Evolutionary conservation across 2,113 vertebrate species (phyloP).

Genomic region (Pteruthius melanotis): DNA sequence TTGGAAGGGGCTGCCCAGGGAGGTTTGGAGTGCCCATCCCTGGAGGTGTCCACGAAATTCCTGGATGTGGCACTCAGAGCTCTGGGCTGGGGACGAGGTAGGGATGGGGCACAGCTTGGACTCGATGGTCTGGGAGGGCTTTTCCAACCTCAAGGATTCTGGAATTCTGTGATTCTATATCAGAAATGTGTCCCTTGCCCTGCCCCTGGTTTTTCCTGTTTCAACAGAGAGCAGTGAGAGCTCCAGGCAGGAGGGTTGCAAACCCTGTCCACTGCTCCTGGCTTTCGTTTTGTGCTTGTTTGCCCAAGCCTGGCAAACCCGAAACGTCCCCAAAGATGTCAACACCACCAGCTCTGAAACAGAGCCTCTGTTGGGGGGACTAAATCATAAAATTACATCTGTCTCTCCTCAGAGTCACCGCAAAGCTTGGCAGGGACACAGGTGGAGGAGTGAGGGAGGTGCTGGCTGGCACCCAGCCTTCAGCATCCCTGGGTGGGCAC

Average conservation of each 20-base stretch:
- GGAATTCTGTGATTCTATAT: background rate
- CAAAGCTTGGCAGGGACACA: background rate
- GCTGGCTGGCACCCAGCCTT: background rate
- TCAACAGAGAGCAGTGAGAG: background rate
- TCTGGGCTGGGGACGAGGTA: background rate
- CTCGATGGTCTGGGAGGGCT: fast-evolving
- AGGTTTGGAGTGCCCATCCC: background rate
- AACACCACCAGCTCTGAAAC: background rate
- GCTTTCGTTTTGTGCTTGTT: background rate
- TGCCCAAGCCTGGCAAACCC: background rate
- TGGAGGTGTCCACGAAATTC: fast-evolving
- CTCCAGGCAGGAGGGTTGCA: background rate
- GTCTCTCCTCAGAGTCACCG: background rate
- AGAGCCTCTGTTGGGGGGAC: too few relatives aligned
- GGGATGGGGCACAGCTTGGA: fast-evolving
- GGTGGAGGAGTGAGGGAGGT: background rate
- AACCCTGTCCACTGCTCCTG: background rate
- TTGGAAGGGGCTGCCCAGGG: background rate
- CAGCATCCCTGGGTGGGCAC: background rate
- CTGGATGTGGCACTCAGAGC: background rate
- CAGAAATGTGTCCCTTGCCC: background rate
- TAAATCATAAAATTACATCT: background rate
- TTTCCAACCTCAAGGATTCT: background rate
- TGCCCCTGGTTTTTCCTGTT: background rate
- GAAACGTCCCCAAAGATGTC: background rate